phyloP scores from a whole-genome alignment of 2,113 vertebrate species.

The Seriola quinqueradiata region DNA sequence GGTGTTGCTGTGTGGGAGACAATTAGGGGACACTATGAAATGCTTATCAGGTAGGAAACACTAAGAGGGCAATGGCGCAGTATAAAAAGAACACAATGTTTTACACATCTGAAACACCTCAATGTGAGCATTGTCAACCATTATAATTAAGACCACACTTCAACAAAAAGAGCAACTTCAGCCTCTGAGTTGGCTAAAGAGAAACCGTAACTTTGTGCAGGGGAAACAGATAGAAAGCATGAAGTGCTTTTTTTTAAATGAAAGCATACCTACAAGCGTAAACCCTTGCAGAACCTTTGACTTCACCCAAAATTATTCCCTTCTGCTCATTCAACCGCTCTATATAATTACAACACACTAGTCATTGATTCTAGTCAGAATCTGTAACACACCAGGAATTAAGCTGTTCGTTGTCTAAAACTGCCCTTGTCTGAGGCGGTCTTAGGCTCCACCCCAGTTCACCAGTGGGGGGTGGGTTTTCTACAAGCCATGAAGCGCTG shows the following conservation, averaged over 20 bases:
- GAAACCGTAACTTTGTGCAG: slow-evolving; percentile 26
- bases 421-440: slow-evolving; percentile 5
- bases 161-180: slow-evolving; percentile 56
- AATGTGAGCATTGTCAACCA: slow-evolving; percentile 49
- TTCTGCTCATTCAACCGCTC: slow-evolving; percentile 29
- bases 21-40: slow-evolving; percentile 72
- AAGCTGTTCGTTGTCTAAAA: slow-evolving; percentile 57
- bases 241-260: slow-evolving; percentile 47
- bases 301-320: slow-evolving; percentile 48
- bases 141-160: slow-evolving; percentile 72
- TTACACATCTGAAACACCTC: slow-evolving; percentile 59
- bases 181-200: slow-evolving; percentile 20
- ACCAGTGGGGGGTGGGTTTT: not conserved
- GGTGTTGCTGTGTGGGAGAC: slow-evolving; percentile 73
- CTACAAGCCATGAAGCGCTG: not conserved
- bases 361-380: slow-evolving; percentile 34
- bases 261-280: slow-evolving; percentile 28
- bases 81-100: slow-evolving; percentile 57
- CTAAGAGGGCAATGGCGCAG: slow-evolving; percentile 48
- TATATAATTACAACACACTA: slow-evolving; percentile 68
- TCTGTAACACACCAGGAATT: slow-evolving; percentile 64
- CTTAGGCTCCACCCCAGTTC: slow-evolving; percentile 44
- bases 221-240: slow-evolving; percentile 19
- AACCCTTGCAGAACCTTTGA: slow-evolving; percentile 42
- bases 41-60: slow-evolving; percentile 75